Conservation (phyloP, 2,113 vertebrate genomes). For the Syngnathoides biaculeatus region DNA sequence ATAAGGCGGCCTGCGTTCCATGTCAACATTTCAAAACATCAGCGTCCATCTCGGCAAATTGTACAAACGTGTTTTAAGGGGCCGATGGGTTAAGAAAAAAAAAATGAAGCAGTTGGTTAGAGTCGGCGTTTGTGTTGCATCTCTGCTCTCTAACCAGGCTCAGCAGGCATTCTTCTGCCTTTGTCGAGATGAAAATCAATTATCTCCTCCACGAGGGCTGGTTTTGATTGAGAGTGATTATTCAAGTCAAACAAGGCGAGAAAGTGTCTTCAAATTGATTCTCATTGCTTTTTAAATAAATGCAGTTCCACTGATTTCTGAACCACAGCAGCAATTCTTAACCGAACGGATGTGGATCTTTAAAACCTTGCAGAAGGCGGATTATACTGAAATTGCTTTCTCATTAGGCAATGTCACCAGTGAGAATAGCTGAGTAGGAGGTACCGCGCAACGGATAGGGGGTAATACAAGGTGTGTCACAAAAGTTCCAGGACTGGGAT, state of each 20-base stretch:
- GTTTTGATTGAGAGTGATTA: background rate
- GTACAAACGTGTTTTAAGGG: background rate
- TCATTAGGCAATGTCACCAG: too few species aligned
- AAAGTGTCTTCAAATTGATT: background rate
- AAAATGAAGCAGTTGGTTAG: background rate
- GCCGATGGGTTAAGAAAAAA: background rate
- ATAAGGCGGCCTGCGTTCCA: background rate
- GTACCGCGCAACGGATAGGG: too few species aligned
- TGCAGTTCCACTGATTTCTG: background rate
- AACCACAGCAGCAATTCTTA: background rate
- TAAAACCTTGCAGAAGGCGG: background rate
- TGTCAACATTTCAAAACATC: slow-evolving; percentile 1
- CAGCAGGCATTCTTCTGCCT: background rate
- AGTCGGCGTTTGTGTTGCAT: background rate
- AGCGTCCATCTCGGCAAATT: background rate
- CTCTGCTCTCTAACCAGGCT: background rate
- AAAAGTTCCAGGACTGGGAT: too few species aligned
- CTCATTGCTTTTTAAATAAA: background rate
- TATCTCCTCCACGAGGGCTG: background rate
- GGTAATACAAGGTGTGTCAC: too few species aligned
- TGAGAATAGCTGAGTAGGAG: too few species aligned
- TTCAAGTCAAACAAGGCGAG: background rate
- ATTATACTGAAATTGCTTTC: too few species aligned
- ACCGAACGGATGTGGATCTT: background rate
- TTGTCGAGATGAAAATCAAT: background rate